A percentile compares a stretch with the other conserved stretches of the same genome.
phyloP scores from a whole-genome alignment of 2,888 invertebrate species.

The Agonum fuliginosum region DNA sequence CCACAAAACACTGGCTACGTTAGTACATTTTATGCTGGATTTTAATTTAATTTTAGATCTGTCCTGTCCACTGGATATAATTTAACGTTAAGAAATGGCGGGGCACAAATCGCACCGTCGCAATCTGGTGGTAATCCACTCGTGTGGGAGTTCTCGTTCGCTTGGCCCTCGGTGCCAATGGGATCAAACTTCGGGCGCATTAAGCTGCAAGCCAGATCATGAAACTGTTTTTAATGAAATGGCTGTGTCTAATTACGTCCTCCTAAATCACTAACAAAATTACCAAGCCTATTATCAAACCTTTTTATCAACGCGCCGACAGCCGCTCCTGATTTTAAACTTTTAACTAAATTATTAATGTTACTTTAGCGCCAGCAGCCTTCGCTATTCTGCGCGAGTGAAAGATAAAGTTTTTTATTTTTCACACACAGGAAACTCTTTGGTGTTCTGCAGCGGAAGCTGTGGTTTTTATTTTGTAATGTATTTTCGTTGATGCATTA shows the following conservation, averaged over 20 bases:
- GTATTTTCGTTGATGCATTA: not conserved
- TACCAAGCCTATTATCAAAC: conserved; percentile 58
- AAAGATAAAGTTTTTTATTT: not conserved
- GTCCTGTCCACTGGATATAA: no score
- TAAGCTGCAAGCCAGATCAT: conserved; percentile 50
- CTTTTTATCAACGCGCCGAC: conserved; percentile 53
- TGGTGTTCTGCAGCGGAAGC: not conserved
- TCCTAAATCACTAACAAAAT: conserved; percentile 57
- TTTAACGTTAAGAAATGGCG: no score
- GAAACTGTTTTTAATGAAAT: conserved; percentile 59
- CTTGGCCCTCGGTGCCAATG: conserved; percentile 10
- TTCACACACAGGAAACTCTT: not conserved
- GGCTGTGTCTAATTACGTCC: conserved; percentile 55
- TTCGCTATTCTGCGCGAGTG: no score
- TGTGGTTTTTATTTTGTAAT: not conserved
- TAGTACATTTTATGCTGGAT: no score
- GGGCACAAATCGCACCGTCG: not conserved
- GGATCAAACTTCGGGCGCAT: conserved; percentile 50
- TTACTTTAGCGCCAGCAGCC: conserved; percentile 42
- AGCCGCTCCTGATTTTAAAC: conserved; percentile 52
- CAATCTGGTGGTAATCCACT: conserved; percentile 17
- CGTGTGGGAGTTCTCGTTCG: not conserved
- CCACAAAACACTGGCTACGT: no score
- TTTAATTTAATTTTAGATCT: no score
- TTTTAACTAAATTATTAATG: conserved; percentile 59